A percentile compares a stretch with the other conserved stretches of the same genome.
Conservation (phyloP, 1,140 invertebrate species). For the Copidosoma floridanum region DNA sequence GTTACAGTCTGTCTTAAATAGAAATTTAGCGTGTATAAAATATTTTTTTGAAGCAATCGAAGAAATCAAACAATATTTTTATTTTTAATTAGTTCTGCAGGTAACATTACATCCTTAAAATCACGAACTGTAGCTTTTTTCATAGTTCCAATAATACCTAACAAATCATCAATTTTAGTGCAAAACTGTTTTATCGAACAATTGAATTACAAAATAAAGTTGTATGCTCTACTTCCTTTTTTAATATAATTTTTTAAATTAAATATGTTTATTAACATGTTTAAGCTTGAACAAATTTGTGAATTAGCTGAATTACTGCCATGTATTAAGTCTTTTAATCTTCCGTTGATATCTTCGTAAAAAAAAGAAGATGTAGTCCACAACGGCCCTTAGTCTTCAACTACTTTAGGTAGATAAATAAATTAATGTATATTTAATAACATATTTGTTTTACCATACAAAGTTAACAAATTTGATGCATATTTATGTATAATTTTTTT, state of each 20-base stretch:
- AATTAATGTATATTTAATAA: neutral
- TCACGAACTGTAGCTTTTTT: neutral
- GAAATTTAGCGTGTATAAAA: neutral
- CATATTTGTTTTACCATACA: neutral
- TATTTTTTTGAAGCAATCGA: neutral
- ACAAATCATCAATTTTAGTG: neutral
- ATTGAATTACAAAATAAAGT: neutral
- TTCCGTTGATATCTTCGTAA: constrained; percentile 8
- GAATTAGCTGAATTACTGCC: constrained; percentile 7
- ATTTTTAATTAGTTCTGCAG: neutral
- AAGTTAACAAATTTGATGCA: neutral
- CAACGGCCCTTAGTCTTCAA: neutral
- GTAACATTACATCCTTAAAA: neutral
- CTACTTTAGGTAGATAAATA: neutral
- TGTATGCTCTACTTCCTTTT: neutral
- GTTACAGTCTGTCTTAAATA: neutral
- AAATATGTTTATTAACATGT: neutral
- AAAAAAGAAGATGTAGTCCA: neutral
- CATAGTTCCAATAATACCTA: neutral
- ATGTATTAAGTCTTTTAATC: constrained; percentile 8
- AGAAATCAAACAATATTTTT: neutral
- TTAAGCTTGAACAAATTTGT: neutral
- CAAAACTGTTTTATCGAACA: neutral
- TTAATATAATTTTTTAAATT: too few species aligned
- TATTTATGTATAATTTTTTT: neutral